Percentiles rank a stretch among this genome's conserved stretches.
phyloP scores from a whole-genome alignment of 1,140 invertebrate species.

The Acyrthosiphon pisum region DNA sequence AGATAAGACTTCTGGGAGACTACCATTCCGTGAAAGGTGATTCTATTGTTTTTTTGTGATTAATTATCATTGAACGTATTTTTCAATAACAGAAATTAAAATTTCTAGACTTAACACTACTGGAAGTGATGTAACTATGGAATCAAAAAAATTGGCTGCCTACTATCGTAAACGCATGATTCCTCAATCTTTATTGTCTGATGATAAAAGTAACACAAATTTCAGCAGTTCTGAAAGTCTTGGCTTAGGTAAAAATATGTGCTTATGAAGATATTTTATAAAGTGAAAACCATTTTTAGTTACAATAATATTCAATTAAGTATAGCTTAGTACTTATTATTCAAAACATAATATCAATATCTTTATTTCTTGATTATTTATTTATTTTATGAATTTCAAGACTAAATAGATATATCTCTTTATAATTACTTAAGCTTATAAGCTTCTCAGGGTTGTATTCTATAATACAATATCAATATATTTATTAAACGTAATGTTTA shows the following conservation, averaged over 20 bases:
- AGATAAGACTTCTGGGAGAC: conserved; percentile 33
- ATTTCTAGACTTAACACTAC: conserved; percentile 69
- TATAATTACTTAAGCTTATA: not conserved
- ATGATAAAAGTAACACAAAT: conserved; percentile 69
- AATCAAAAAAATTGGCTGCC: conserved; percentile 66
- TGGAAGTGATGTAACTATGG: conserved; percentile 68
- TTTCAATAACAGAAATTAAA: conserved; percentile 57
- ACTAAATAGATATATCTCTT: not conserved
- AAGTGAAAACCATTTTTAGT: not conserved
- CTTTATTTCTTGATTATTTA: not conserved
- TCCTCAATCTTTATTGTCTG: conserved; percentile 67
- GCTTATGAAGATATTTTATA: conserved; percentile 52
- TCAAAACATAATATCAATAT: not conserved
- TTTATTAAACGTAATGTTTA: not conserved
- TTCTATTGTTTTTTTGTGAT: not conserved
- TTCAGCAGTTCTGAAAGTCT: conserved; percentile 79
- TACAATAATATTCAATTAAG: not conserved
- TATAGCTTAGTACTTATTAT: not conserved
- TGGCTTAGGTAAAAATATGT: conserved; percentile 63
- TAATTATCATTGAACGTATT: conserved; percentile 38
- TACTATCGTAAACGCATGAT: conserved; percentile 66
- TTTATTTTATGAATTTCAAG: not conserved
- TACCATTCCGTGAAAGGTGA: conserved; percentile 49
- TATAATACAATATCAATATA: not conserved
- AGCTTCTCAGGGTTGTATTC: not conserved